phyloP scores from a whole-genome alignment of 2,797 vertebrate species.

The Xiphorhynchus erythropygius region DNA sequence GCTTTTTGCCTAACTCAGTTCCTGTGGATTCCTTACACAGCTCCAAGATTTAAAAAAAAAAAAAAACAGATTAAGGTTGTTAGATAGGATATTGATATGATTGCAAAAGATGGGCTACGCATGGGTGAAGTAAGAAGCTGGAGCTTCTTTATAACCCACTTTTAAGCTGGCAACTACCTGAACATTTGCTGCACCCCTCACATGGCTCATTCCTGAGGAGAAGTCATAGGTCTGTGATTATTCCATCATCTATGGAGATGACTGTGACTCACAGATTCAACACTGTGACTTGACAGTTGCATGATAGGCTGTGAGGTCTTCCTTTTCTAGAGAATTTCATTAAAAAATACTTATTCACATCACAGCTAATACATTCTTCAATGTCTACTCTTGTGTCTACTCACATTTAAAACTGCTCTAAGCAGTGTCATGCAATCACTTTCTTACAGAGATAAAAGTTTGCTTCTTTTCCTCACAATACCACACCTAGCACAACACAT shows the following conservation, averaged over 20 bases:
- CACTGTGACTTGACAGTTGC: conserved; percentile 53
- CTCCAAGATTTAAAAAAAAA: not conserved
- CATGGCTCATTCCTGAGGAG: conserved; percentile 13
- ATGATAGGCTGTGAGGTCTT: conserved; percentile 52
- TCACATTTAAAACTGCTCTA: not conserved
- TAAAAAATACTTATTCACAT: conserved; percentile 11
- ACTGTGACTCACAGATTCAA: conserved; percentile 69
- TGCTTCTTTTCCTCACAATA: not conserved
- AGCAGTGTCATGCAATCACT: not conserved
- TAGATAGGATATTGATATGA: not conserved
- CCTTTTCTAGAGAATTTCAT: conserved; percentile 23
- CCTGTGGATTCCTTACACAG: not conserved
- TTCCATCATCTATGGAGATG: conserved; percentile 23
- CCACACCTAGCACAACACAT: not conserved
- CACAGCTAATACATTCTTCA: not conserved
- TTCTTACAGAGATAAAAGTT: not conserved
- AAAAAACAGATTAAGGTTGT: not conserved
- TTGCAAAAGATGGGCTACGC: not conserved
- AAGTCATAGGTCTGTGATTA: conserved; percentile 52
- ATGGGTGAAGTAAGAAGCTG: not conserved
- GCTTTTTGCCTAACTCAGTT: not conserved
- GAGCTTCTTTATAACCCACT: not conserved
- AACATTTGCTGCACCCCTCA: not conserved
- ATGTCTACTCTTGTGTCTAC: not conserved
- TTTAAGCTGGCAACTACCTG: not conserved